Base-by-base conservation (phyloP, 2,113 vertebrate species). In the Misgurnus anguillicaudatus region DNA sequence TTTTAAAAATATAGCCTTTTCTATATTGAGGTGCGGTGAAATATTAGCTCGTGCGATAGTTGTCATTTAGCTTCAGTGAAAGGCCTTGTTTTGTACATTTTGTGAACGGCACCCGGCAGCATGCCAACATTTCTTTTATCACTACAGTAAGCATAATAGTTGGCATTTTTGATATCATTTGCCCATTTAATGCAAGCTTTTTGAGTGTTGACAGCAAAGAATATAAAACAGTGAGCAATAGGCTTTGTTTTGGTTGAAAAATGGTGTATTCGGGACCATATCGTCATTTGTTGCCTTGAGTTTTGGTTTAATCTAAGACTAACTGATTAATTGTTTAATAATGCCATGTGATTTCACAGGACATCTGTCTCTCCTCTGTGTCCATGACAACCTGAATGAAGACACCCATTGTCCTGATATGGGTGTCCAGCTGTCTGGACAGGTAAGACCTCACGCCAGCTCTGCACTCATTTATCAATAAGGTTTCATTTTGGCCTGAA, bases 381-480 rank as follows among this genome's bases (percentile, higher is more conserved):
- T 76, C 65, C 39, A 71, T 75, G 77, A 72, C 77, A 76, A 63
- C 66, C 39, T 75, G 31, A 79, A 76, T 75, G 77, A 83, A 65
- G 60, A 80, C 10, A 8, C 62, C 71, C 68, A 2, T 42, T 80
- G 71, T 80, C 77, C 16, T 39, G 48, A 67, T 47, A 80, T 9
- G 42, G 24, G 14, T 39, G 42, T 75, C 47, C 57, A 71, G 39
- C 68, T 60, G 47, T 51, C 38, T 51, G 24, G 60, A 70, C 77
- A 80, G 77, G 82, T 83, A 76, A 70, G 39, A 0, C 41, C 36
- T 67, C 53, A 70, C 6, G 8, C 53, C 62, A 65, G 24, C 60
- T 4, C 6, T 65, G 21, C 2, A 3, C 0, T 4, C 67, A 65
- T 57, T 24, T 42, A n/a, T 62, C 72, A 74, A 74, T 61, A 74